Percentiles rank a stretch among this genome's conserved stretches.
Conservation (phyloP, 2,797 vertebrate genomes). For the Poeciliopsis turneri region DNA sequence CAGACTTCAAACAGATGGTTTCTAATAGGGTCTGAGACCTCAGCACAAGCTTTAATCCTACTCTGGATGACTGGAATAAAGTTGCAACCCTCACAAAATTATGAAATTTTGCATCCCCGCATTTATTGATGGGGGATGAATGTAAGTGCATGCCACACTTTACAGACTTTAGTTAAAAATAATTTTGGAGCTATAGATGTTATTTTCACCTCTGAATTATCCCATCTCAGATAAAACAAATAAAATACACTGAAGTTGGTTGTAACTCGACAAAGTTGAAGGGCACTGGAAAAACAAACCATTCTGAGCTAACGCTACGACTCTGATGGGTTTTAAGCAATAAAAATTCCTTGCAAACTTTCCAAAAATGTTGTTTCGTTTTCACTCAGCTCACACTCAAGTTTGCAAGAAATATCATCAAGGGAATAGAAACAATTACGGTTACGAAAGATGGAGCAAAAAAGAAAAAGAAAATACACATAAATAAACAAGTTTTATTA, state of each 20-base stretch:
- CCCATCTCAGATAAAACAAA: background rate
- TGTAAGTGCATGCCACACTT: background rate
- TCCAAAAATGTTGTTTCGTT: background rate
- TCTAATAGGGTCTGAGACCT: slow-evolving; percentile 17
- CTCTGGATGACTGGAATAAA: slow-evolving; percentile 37
- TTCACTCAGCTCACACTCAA: background rate
- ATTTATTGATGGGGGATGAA: too few species aligned
- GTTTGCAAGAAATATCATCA: background rate
- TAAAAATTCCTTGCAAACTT: slow-evolving; percentile 14
- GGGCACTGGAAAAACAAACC: background rate
- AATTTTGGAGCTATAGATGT: background rate
- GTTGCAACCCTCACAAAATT: background rate
- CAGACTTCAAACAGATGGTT: slow-evolving; percentile 56
- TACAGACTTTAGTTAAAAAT: background rate
- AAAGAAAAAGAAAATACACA: background rate
- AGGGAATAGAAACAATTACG: background rate
- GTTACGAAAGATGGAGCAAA: background rate
- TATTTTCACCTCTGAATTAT: background rate
- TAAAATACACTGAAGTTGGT: background rate
- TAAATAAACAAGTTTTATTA: background rate
- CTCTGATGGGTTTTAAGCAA: background rate
- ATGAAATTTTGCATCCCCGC: too few species aligned
- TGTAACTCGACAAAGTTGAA: background rate
- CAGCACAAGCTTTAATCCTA: slow-evolving; percentile 1
- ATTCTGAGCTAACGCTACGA: background rate